Conservation (phyloP, 1,140 invertebrate genomes). For the Colletes latitarsis region DNA sequence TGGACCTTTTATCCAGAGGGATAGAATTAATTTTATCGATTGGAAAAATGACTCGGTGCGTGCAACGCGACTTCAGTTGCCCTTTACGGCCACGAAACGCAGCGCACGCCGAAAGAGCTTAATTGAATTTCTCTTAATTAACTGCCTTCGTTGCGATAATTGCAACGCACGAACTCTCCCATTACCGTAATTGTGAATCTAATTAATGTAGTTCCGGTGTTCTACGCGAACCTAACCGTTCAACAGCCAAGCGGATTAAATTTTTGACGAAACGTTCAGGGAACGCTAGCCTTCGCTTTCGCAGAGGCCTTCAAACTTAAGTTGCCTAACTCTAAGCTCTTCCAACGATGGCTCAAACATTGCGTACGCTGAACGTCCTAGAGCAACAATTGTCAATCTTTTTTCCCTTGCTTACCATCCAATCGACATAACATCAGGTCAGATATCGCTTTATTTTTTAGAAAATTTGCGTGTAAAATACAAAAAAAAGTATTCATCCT, state of each 20-base stretch:
- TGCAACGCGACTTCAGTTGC: neutral
- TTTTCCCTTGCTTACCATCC: no score
- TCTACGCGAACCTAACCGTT: slow-evolving; percentile 24
- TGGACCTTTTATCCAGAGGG: no score
- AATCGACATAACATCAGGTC: no score
- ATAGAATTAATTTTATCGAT: neutral
- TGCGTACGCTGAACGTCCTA: no score
- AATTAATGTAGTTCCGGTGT: slow-evolving; percentile 63
- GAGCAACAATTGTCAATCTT: no score
- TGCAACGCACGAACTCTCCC: slow-evolving; percentile 66
- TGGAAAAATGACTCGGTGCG: slow-evolving; percentile 14
- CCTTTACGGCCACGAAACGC: neutral
- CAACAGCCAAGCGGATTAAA: slow-evolving; percentile 44
- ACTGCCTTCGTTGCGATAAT: slow-evolving; percentile 67
- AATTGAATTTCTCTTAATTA: slow-evolving; percentile 72
- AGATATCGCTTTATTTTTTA: no score
- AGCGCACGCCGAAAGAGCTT: slow-evolving; percentile 58
- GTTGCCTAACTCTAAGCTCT: no score
- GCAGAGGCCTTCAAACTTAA: neutral
- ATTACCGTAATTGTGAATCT: slow-evolving; percentile 69
- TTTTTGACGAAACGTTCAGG: slow-evolving; percentile 50
- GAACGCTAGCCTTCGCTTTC: neutral
- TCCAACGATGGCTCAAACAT: no score
- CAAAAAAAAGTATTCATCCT: no score
- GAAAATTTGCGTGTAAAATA: no score